Percentiles rank a stretch among this genome's conserved stretches.
phyloP scores from a whole-genome alignment of 1,140 invertebrate genomes.

The Caenorhabditis tropicalis region DNA sequence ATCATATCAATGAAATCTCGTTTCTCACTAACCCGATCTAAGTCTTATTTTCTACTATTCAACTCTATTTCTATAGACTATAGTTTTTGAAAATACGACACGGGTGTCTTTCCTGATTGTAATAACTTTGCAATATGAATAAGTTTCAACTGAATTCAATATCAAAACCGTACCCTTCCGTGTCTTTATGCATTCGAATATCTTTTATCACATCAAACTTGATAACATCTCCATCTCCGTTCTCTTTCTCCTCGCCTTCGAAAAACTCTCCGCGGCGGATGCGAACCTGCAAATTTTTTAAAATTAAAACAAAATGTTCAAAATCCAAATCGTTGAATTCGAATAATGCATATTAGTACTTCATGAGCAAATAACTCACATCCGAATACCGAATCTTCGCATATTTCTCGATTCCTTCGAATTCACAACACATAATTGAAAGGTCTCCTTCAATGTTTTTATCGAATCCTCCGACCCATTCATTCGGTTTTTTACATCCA shows the following conservation, averaged over 20 bases:
- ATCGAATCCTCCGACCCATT: conserved; percentile 27
- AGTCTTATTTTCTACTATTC: too few species aligned
- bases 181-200: conserved; percentile 14
- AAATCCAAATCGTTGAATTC: too few species aligned
- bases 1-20: neutral
- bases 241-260: conserved; percentile 19
- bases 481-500: conserved; percentile 12
- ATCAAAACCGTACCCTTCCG: neutral
- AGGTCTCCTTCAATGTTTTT: conserved; percentile 25
- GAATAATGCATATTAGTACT: too few species aligned
- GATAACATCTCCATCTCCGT: neutral
- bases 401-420: neutral
- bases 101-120: too few species aligned
- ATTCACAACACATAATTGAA: conserved; percentile 2
- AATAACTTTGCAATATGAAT: too few species aligned
- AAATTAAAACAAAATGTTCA: too few species aligned
- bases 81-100: too few species aligned
- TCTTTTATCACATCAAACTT: conserved; percentile 20
- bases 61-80: too few species aligned
- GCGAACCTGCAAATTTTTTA: neutral
- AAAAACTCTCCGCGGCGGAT: conserved; percentile 9
- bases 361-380: neutral
- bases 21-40: too few species aligned
- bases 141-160: too few species aligned
- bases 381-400: neutral